Percentiles rank a stretch among this genome's conserved stretches.
Conservation (phyloP, 1,140 invertebrate genomes). For the Bombus haemorrhoidalis region DNA sequence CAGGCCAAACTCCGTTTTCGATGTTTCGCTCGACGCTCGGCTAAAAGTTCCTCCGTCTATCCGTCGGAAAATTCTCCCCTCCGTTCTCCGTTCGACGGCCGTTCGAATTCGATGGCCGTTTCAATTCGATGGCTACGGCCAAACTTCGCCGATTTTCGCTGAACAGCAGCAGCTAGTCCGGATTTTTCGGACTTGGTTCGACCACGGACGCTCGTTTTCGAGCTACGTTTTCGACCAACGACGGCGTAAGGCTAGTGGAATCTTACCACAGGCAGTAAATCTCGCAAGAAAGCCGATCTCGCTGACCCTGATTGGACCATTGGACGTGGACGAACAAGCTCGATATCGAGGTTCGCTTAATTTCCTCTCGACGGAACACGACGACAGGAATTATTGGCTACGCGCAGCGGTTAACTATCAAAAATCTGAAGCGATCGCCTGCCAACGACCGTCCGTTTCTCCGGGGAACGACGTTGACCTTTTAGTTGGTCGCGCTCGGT, state of each 20-base stretch:
- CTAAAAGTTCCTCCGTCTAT: too few relatives aligned
- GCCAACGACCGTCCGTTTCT: background rate
- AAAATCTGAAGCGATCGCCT: constrained; percentile 14
- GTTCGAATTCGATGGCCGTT: too few relatives aligned
- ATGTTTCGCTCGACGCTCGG: too few relatives aligned
- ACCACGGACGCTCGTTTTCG: too few relatives aligned
- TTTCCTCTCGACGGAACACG: constrained; percentile 35
- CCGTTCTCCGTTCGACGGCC: too few relatives aligned
- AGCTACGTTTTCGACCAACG: constrained; percentile 9
- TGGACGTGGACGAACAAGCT: constrained; percentile 26
- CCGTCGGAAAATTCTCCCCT: too few relatives aligned
- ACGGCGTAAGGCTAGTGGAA: constrained; percentile 59
- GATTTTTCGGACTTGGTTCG: too few relatives aligned
- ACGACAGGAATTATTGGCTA: constrained; percentile 51
- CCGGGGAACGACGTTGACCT: background rate
- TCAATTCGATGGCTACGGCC: too few relatives aligned
- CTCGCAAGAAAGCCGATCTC: constrained; percentile 64
- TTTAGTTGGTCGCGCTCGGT: background rate
- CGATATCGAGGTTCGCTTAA: constrained; percentile 43
- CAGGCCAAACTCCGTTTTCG: too few relatives aligned
- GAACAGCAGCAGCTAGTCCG: accelerated
- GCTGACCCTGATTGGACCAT: constrained; percentile 64
- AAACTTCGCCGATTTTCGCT: too few relatives aligned
- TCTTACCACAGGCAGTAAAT: constrained; percentile 64
- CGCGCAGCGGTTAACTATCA: constrained; percentile 10